phyloP scores from a whole-genome alignment of 2,888 invertebrate genomes.

The Agriotes lineatus region DNA sequence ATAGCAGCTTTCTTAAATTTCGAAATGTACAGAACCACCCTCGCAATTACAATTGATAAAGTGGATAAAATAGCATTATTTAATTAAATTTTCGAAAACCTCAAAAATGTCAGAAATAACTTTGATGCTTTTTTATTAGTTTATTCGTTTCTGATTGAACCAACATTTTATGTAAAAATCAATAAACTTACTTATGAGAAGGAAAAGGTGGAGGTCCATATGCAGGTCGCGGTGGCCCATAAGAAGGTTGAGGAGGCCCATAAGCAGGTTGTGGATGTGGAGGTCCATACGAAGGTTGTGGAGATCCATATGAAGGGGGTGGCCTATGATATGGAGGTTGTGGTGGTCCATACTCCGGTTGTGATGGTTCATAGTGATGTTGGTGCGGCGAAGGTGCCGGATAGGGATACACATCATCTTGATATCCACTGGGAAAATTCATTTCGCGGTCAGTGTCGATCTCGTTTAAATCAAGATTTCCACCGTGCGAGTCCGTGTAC shows the following conservation, averaged over 20 bases:
- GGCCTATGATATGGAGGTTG: too few relatives aligned
- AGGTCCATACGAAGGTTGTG: slow-evolving; percentile 53
- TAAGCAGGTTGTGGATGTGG: slow-evolving; percentile 51
- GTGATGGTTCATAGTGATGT: slow-evolving; percentile 64
- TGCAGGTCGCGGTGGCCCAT: slow-evolving; percentile 58
- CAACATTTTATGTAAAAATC: too few relatives aligned
- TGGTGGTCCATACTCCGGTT: slow-evolving; percentile 50
- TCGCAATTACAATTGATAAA: too few relatives aligned
- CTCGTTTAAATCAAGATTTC: slow-evolving; percentile 68
- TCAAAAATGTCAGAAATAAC: too few relatives aligned
- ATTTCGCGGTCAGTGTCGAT: slow-evolving; percentile 66
- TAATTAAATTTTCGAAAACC: too few relatives aligned
- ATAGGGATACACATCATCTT: slow-evolving; percentile 42
- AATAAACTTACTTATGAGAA: slow-evolving; percentile 4
- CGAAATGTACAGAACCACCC: too few relatives aligned
- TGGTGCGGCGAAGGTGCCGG: slow-evolving; percentile 55
- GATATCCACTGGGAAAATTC: slow-evolving; percentile 64
- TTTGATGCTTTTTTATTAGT: too few relatives aligned
- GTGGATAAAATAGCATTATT: too few relatives aligned
- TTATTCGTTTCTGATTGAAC: too few relatives aligned
- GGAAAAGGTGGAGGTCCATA: slow-evolving; percentile 65
- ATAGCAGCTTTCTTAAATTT: too few relatives aligned
- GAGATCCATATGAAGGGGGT: slow-evolving; percentile 45
- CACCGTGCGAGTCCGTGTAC: slow-evolving; percentile 71
- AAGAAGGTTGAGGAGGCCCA: slow-evolving; percentile 52